These are phyloP conservation scores for Microtus pennsylvanicus DNA, from an alignment of 2,113 vertebrate species.

Conservation along the genomic window DNA sequence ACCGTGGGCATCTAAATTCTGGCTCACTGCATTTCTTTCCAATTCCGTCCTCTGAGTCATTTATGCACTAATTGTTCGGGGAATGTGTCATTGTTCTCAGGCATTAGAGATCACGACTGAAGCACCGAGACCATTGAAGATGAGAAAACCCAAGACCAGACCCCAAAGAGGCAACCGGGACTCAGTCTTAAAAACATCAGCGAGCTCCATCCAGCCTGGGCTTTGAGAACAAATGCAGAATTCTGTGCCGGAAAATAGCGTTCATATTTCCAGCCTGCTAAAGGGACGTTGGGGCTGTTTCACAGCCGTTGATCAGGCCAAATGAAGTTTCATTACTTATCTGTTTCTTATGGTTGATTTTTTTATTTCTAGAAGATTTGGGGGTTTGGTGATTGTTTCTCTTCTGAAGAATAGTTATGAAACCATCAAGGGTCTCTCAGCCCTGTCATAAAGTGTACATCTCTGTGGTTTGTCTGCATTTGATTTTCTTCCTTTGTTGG, in stretches of 20 bases:
- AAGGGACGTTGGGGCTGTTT: not conserved
- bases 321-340: not conserved
- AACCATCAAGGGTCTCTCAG: not conserved
- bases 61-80: conserved; percentile 58
- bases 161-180: not conserved
- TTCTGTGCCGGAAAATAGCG: not conserved
- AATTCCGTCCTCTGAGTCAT: conserved; percentile 36
- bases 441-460: accelerated
- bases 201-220: not conserved
- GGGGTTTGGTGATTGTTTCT: not conserved
- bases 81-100: conserved; percentile 52
- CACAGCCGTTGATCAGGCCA: not conserved
- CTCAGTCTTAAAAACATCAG: not conserved
- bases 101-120: not conserved
- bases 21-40: conserved; percentile 61
- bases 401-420: not conserved
- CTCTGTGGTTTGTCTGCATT: not conserved
- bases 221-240: not conserved
- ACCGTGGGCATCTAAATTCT: conserved; percentile 20
- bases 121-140: not conserved
- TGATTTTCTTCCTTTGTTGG: not conserved
- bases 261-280: not conserved
- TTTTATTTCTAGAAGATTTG: not conserved
- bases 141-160: not conserved
- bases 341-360: not conserved